A percentile compares a stretch with the other conserved stretches of the same genome.
Evolutionary conservation across 2,113 vertebrate species (phyloP).

Genomic region (Lasiurus borealis): DNA sequence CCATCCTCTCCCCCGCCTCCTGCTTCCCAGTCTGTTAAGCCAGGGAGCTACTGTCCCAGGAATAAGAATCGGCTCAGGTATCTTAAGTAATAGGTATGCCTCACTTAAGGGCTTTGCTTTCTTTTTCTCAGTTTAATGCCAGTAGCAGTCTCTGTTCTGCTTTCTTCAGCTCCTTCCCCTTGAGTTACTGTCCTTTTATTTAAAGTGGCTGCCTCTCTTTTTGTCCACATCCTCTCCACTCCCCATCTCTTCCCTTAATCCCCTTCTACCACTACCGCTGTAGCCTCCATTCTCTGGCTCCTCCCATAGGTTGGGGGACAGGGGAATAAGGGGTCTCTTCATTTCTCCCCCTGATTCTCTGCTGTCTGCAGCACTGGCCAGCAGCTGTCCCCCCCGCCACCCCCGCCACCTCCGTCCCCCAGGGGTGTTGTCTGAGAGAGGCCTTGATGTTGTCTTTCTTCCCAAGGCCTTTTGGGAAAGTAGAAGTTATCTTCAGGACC

Average conservation of each 20-base stretch:
- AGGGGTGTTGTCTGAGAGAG: neutral
- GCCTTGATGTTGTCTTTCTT: slow-evolving; percentile 2
- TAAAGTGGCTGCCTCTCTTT: neutral
- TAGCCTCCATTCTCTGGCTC: neutral
- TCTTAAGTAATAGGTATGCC: neutral
- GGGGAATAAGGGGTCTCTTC: neutral
- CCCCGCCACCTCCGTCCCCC: too few species aligned
- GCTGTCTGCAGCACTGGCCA: neutral
- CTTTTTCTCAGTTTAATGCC: neutral
- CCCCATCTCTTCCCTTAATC: neutral
- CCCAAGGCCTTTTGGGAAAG: slow-evolving; percentile 10
- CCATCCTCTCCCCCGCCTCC: neutral
- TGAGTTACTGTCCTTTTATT: neutral
- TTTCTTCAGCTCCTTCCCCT: slow-evolving; percentile 32
- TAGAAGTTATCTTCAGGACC: neutral
- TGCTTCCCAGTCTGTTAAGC: neutral
- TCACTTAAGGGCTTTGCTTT: neutral
- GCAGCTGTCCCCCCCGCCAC: neutral
- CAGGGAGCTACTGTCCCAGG: neutral
- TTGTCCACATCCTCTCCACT: neutral
- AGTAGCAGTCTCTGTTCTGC: neutral
- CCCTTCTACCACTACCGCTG: neutral
- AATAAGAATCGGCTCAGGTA: neutral
- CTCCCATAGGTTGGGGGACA: neutral
- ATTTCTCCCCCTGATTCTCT: neutral